These are phyloP conservation scores for Pachyramphus minor DNA, from an alignment of 2,113 vertebrate species.

Conservation along the genomic window DNA sequence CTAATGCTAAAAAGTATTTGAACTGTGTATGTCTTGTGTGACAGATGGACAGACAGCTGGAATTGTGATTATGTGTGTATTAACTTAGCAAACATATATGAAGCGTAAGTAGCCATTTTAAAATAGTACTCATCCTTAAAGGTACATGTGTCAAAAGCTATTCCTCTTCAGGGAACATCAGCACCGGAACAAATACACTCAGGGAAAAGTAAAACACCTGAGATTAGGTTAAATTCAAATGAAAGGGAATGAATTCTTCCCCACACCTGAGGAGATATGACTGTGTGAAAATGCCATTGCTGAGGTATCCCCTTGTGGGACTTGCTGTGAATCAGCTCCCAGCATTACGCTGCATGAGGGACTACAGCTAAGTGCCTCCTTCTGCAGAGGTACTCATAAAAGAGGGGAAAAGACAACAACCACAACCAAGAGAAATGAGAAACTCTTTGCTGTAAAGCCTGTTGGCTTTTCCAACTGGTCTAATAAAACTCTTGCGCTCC, in stretches of 20 bases:
- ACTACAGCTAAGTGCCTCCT: not conserved
- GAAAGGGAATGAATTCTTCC: not conserved
- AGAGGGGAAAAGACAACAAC: slow-evolving; percentile 11
- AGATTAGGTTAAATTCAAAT: not conserved
- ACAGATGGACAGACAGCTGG: not conserved
- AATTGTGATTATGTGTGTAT: not conserved
- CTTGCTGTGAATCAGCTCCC: not conserved
- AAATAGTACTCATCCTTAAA: not conserved
- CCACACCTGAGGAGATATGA: not conserved
- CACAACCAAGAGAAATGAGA: not conserved
- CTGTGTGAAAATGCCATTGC: not conserved
- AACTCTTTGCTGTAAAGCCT: not conserved
- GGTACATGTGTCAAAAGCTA: not conserved
- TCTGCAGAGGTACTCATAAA: not conserved
- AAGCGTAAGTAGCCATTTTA: not conserved
- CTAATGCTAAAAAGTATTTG: not conserved
- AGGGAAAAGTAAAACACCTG: not conserved
- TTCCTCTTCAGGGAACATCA: not conserved
- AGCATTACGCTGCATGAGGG: not conserved
- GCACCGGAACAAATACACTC: not conserved
- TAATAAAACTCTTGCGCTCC: slow-evolving; percentile 33
- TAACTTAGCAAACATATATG: not conserved
- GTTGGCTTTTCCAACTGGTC: slow-evolving; percentile 1
- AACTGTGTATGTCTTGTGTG: not conserved
- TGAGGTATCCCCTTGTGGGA: not conserved